Base-by-base conservation (phyloP, 2,888 invertebrate genomes). In the Dusona sp. region DNA sequence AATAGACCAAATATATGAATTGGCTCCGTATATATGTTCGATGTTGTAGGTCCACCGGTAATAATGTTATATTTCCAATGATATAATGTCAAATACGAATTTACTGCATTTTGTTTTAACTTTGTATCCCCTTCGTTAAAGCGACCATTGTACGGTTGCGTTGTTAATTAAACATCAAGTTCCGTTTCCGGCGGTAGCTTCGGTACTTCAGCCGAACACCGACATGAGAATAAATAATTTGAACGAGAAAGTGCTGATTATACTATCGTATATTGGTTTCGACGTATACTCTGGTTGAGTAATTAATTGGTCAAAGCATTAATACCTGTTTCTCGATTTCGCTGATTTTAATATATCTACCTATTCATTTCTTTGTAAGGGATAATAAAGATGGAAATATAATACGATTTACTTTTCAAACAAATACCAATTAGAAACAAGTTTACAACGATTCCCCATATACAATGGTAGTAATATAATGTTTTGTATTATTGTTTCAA, bases 81-180 rank as follows among this genome's bases (percentile, higher is more conserved):
- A 74, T 74, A 42, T 61, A 61, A 61, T 25, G 13, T 54, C 22
- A n/a, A 77, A 36, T 11, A 77, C 16, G 48, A 51, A 77, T 77
- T 65, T 77, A 22, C 51, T 67, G 48, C n/a, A 33, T 45, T 29
- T 33, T 11, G 16, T 70, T 54, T 33, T 13, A 45, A 70, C 57
- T 57, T 16, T 19, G 57, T 79, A 45, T 33, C 25, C 13, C 29
- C 22, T n/a, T 61, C 22, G 61, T 45, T n/a, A 16, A 33, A 33
- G 3, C 29, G 70, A 36, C 8, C 16, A 54, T 79, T 64, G 48
- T 29, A 51, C 72, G 67, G 68, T 73, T 36, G 73, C 48, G 38
- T 45, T 73, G 79, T 79, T 84, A 84, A 84, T 84, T 84, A 84
- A 84, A 68, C 67, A 79, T 74, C 67, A 73, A 79, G 67, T 84